Conservation (phyloP, 2,888 invertebrate genomes). For the Lordiphosa andalusiaca region DNA sequence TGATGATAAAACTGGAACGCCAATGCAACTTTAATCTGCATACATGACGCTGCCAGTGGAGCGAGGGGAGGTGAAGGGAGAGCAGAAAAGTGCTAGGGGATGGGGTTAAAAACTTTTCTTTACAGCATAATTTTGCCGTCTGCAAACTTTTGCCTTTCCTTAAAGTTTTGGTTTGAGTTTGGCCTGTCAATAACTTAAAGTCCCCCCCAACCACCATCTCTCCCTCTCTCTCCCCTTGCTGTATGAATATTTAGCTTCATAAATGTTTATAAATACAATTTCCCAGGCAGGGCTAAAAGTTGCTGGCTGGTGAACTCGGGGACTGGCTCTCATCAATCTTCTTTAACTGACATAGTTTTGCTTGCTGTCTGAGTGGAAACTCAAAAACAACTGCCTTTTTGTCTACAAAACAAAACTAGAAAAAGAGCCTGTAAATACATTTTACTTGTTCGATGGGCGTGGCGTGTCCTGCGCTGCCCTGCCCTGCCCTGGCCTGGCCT, state of each 20-base stretch:
- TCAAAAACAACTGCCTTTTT: conserved; percentile 47
- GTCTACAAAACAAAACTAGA: conserved; percentile 33
- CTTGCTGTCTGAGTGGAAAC: conserved; percentile 29
- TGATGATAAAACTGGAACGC: not conserved
- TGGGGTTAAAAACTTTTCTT: conserved; percentile 45
- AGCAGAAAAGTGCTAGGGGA: too few relatives aligned
- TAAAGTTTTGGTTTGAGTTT: conserved; percentile 50
- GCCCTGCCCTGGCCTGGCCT: too few relatives aligned
- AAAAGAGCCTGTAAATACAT: conserved; percentile 45
- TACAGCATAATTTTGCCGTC: conserved; percentile 54
- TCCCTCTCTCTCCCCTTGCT: conserved; percentile 5
- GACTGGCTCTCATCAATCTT: conserved; percentile 60
- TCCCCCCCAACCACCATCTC: conserved; percentile 16
- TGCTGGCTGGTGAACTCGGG: conserved; percentile 29
- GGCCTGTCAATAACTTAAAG: conserved; percentile 65
- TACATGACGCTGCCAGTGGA: conserved; percentile 18
- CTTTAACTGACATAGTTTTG: conserved; percentile 45
- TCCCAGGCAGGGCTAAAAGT: conserved; percentile 42
- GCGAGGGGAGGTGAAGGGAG: not conserved
- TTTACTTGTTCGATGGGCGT: conserved; percentile 32
- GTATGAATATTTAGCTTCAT: conserved; percentile 51
- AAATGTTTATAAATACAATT: conserved; percentile 70
- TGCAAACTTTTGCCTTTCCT: conserved; percentile 52
- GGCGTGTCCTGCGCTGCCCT: too few relatives aligned
- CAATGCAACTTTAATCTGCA: conserved; percentile 54